Conservation (phyloP, 2,888 invertebrate genomes). For the Camptogramma bilineatum region DNA sequence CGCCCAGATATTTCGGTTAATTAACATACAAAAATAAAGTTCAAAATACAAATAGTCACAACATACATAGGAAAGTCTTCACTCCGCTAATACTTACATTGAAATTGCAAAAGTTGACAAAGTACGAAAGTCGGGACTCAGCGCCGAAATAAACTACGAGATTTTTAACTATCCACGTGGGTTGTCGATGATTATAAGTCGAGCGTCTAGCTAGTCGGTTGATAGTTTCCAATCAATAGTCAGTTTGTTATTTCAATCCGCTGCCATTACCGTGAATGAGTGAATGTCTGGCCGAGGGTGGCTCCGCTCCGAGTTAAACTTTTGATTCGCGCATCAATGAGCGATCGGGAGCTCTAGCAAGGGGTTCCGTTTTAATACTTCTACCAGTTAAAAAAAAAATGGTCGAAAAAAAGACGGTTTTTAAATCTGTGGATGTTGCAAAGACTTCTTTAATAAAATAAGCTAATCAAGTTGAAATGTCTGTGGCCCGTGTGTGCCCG, state of each 20-base stretch:
- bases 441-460: background rate
- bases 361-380: background rate
- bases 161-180: too few relatives aligned
- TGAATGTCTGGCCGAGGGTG: constrained; percentile 2
- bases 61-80: too few relatives aligned
- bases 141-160: too few relatives aligned
- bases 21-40: too few relatives aligned
- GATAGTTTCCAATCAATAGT: background rate
- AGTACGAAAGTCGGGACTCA: too few relatives aligned
- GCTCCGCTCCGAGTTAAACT: constrained; percentile 13
- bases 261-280: background rate
- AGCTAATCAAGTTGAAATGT: constrained; percentile 6
- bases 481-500: background rate
- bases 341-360: background rate
- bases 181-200: background rate
- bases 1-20: too few relatives aligned
- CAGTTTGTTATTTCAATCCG: background rate
- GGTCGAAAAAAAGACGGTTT: too few relatives aligned
- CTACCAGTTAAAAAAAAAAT: too few relatives aligned
- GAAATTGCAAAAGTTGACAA: too few relatives aligned
- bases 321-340: constrained; percentile 22
- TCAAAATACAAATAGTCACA: too few relatives aligned
- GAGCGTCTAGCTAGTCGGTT: background rate
- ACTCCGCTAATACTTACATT: too few relatives aligned
- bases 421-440: too few relatives aligned